Evolutionary conservation across 1,140 invertebrate genomes (phyloP).

Genomic region (Drosophila biarmipes): DNA sequence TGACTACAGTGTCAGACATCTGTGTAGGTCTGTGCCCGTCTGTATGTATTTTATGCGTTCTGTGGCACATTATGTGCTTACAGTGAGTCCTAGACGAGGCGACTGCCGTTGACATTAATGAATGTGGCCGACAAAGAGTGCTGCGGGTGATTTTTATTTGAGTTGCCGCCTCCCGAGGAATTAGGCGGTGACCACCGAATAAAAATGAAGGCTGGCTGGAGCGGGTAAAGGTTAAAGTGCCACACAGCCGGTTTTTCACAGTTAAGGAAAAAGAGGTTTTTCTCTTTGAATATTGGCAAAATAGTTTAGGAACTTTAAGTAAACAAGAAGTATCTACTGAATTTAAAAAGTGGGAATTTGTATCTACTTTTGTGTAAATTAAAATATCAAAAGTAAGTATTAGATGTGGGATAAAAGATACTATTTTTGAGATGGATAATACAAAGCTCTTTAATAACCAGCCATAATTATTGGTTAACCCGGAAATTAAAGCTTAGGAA

Average conservation of each 20-base stretch:
- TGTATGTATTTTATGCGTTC: slow-evolving; percentile 74
- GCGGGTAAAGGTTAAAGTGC: slow-evolving; percentile 11
- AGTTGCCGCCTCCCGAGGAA: slow-evolving; percentile 29
- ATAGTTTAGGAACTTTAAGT: not conserved
- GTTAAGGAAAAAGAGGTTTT: not conserved
- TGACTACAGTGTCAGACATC: slow-evolving; percentile 63
- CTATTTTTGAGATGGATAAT: too few species aligned
- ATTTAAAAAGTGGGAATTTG: too few species aligned
- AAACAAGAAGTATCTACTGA: not conserved
- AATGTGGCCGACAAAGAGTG: slow-evolving; percentile 66
- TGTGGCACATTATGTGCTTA: slow-evolving; percentile 74
- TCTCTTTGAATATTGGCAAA: not conserved
- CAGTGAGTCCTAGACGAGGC: slow-evolving; percentile 56
- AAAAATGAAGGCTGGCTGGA: slow-evolving; percentile 16
- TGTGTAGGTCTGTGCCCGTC: slow-evolving; percentile 20
- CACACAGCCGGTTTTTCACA: slow-evolving; percentile 2
- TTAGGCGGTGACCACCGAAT: slow-evolving; percentile 25
- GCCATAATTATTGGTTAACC: not conserved
- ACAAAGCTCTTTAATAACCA: not conserved
- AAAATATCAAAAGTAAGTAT: too few species aligned
- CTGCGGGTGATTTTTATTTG: slow-evolving; percentile 77
- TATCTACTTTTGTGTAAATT: too few species aligned
- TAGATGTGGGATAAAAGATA: too few species aligned
- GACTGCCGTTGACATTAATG: slow-evolving; percentile 71
- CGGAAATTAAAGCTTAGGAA: slow-evolving; percentile 2